phyloP scores from a whole-genome alignment of 2,888 invertebrate genomes.

The Hemicrepidius hirtus region DNA sequence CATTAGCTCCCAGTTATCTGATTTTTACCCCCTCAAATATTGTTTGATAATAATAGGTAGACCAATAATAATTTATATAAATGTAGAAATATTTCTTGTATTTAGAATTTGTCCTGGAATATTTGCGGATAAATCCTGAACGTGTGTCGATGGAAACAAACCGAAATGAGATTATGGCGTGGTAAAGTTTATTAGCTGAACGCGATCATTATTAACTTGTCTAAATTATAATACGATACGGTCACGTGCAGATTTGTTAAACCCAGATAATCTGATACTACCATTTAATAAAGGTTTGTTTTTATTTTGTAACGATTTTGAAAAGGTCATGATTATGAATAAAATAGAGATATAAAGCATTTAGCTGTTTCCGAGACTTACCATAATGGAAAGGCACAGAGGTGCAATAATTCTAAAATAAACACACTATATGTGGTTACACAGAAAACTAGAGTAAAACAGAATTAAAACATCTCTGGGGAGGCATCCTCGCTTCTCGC shows the following conservation, averaged over 20 bases:
- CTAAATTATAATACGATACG: constrained; percentile 37
- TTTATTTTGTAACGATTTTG: no score
- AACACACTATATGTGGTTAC: constrained; percentile 52
- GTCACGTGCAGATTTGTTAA: constrained; percentile 31
- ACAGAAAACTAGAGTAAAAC: constrained; percentile 55
- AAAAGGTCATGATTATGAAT: no score
- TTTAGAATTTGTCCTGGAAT: not conserved
- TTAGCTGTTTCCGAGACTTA: constrained; percentile 36
- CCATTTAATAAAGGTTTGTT: no score
- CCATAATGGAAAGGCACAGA: constrained; percentile 43
- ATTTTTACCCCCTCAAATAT: no score
- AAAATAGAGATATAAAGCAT: constrained; percentile 9
- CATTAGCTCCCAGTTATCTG: no score
- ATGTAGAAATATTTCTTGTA: not conserved
- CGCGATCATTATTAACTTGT: constrained; percentile 44
- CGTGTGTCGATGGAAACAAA: constrained; percentile 28
- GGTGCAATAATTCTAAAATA: constrained; percentile 52
- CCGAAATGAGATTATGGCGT: constrained; percentile 43
- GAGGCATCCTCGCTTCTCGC: constrained; percentile 53
- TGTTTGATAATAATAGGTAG: no score
- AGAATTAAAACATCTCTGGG: constrained; percentile 54
- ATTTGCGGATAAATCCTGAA: constrained; percentile 30
- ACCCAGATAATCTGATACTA: constrained; percentile 5
- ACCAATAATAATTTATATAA: no score
- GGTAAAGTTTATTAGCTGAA: constrained; percentile 41